phyloP scores from a whole-genome alignment of 1,140 invertebrate genomes.

The Bradysia coprophila region DNA sequence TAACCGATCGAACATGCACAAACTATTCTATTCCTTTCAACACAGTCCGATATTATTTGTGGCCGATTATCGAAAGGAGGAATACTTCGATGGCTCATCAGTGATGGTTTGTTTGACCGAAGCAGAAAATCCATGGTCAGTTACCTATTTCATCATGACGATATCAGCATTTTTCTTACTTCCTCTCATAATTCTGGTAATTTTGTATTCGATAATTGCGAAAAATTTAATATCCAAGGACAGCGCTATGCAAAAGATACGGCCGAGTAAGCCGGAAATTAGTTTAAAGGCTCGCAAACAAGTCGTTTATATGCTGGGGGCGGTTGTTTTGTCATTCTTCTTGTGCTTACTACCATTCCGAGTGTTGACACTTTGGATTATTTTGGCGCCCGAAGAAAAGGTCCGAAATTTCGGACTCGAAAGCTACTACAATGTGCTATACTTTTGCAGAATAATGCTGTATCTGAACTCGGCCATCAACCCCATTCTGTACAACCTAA shows the following conservation, averaged over 20 bases:
- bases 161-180: slow-evolving; percentile 68
- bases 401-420: slow-evolving; percentile 48
- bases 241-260: slow-evolving; percentile 37
- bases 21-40: too few relatives aligned
- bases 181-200: slow-evolving; percentile 58
- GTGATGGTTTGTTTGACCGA: slow-evolving; percentile 55
- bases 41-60: slow-evolving; percentile 63
- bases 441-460: slow-evolving; percentile 72
- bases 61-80: slow-evolving; percentile 44
- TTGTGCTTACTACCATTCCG: slow-evolving; percentile 75
- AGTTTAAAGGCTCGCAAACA: slow-evolving; percentile 44
- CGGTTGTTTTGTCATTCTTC: slow-evolving; percentile 82
- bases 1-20: too few relatives aligned
- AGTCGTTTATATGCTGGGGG: slow-evolving; percentile 75
- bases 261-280: slow-evolving; percentile 25
- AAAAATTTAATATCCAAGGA: slow-evolving; percentile 63
- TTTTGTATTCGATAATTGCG: slow-evolving; percentile 68
- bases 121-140: slow-evolving; percentile 50
- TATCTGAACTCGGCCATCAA: slow-evolving; percentile 82
- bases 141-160: slow-evolving; percentile 58
- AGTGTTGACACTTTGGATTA: slow-evolving; percentile 67
- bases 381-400: slow-evolving; percentile 45
- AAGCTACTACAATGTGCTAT: slow-evolving; percentile 66
- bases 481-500: slow-evolving; percentile 79
- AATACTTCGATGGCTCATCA: slow-evolving; percentile 45